phyloP scores from a whole-genome alignment of 23 tunicate genomes.

The Corella eumyota region DNA sequence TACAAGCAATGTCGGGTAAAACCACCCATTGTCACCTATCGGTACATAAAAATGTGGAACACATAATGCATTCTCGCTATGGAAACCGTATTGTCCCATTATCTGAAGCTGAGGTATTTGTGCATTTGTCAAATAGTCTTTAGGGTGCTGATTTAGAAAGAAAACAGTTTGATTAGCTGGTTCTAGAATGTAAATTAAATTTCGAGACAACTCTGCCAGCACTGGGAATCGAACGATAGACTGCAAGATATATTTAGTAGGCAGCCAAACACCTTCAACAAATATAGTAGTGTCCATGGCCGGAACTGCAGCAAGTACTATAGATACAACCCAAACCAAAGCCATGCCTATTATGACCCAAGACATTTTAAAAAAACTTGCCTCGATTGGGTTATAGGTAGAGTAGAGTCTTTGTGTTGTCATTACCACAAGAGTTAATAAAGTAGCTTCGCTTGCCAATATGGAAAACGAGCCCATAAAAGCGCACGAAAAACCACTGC shows the following conservation, averaged over 20 bases:
- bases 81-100: slow-evolving; percentile 28
- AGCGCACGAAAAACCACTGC: slow-evolving; percentile 19
- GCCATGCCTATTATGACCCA: slow-evolving; percentile 8
- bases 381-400: slow-evolving; percentile 8
- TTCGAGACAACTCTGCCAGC: slow-evolving; percentile 2
- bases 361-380: slow-evolving; percentile 2
- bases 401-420: slow-evolving; percentile 29
- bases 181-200: slow-evolving; percentile 12
- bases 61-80: slow-evolving; percentile 52
- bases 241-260: slow-evolving; percentile 14
- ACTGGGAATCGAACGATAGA: slow-evolving; percentile 8
- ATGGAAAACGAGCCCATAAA: slow-evolving; percentile 30
- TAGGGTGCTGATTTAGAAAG: background rate
- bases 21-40: slow-evolving; percentile 37
- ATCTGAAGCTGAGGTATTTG: slow-evolving; percentile 16
- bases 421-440: slow-evolving; percentile 37
- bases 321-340: slow-evolving; percentile 18
- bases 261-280: slow-evolving; percentile 35
- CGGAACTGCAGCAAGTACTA: slow-evolving; percentile 29
- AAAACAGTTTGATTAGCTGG: background rate
- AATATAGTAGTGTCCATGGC: slow-evolving; percentile 5
- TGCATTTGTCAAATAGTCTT: slow-evolving; percentile 2
- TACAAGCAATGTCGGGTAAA: slow-evolving; percentile 36
- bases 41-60: slow-evolving; percentile 59
- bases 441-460: slow-evolving; percentile 38